Conservation (phyloP, 2,113 vertebrate genomes). For the Dryoscopus gambensis region DNA sequence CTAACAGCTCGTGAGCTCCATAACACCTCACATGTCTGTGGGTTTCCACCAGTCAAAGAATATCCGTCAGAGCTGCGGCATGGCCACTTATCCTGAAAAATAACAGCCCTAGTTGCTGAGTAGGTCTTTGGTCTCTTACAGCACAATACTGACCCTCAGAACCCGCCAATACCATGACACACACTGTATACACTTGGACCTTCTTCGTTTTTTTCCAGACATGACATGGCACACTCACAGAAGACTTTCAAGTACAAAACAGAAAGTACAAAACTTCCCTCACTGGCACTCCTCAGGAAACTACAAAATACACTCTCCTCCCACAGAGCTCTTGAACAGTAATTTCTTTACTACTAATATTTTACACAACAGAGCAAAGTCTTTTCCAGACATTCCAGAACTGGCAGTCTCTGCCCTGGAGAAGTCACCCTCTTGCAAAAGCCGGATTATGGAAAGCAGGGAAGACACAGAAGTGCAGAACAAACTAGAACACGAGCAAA, state of each 20-base stretch:
- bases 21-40: neutral
- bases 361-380: neutral
- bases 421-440: neutral
- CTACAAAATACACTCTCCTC: neutral
- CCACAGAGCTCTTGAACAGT: neutral
- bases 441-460: neutral
- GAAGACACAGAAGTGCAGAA: neutral
- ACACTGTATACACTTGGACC: neutral
- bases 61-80: rapidly evolving
- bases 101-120: neutral
- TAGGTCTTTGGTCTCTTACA: neutral
- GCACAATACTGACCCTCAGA: neutral
- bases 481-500: neutral
- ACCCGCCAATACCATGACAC: neutral
- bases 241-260: neutral
- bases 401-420: neutral
- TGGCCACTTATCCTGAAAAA: neutral
- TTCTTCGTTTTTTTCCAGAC: neutral
- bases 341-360: neutral
- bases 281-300: neutral
- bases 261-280: neutral
- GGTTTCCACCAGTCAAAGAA: neutral
- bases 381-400: neutral
- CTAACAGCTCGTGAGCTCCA: neutral
- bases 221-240: neutral